Conservation (phyloP, 2,888 invertebrate species). For the Cephus spinipes region DNA sequence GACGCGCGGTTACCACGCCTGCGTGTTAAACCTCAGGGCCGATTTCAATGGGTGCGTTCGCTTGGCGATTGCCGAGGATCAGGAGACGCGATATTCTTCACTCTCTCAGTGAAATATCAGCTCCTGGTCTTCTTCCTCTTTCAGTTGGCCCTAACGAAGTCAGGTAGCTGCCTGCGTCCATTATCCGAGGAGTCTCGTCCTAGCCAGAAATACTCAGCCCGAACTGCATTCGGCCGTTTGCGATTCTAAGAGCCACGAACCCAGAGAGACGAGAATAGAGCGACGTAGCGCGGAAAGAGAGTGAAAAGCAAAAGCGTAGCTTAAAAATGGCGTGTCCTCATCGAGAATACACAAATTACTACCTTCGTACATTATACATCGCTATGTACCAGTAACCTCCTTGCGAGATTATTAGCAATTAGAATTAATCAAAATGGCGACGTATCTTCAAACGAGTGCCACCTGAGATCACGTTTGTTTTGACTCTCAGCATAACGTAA, state of each 20-base stretch:
- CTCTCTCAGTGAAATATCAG: not conserved
- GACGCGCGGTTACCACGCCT: not conserved
- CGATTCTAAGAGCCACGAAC: not conserved
- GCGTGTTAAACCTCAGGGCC: not conserved
- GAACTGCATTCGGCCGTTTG: not conserved
- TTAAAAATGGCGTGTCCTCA: not conserved
- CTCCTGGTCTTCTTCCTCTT: not conserved
- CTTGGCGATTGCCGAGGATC: not conserved
- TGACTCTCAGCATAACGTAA: not conserved
- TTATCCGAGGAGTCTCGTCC: not conserved
- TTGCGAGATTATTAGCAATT: not conserved
- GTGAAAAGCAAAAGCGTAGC: not conserved
- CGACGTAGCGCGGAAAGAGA: not conserved
- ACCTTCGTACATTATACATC: not conserved
- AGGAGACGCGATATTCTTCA: not conserved
- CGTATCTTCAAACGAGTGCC: not conserved
- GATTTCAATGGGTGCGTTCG: not conserved
- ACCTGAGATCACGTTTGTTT: not conserved
- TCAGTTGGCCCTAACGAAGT: not conserved
- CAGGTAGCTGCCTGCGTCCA: not conserved
- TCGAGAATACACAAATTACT: not conserved
- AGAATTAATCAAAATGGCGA: not conserved
- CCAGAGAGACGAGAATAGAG: not conserved
- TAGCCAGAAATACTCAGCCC: not conserved
- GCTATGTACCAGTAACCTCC: not conserved